These are phyloP conservation scores for Girardinus metallicus DNA, from an alignment of 2,797 vertebrate genomes.

Conservation along the genomic window DNA sequence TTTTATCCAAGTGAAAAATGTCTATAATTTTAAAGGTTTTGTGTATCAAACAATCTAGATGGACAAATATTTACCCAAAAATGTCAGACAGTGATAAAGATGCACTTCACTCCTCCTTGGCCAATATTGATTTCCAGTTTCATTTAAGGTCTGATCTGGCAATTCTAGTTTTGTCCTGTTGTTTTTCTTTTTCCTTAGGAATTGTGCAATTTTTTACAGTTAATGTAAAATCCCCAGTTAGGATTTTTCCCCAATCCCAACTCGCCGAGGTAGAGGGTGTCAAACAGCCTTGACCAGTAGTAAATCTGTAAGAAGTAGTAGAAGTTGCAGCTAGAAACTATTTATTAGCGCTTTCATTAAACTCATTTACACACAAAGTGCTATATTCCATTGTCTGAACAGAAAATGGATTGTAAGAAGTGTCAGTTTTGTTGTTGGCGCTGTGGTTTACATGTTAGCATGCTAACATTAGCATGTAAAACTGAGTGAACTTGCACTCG, in stretches of 20 bases:
- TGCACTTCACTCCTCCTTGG: not conserved
- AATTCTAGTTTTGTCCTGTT: not conserved
- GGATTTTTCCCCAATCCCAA: not conserved
- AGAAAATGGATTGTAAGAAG: no score
- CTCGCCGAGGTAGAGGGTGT: not conserved
- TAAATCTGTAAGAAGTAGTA: not conserved
- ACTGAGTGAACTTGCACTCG: no score
- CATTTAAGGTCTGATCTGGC: not conserved
- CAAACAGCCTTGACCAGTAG: not conserved
- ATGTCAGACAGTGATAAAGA: not conserved
- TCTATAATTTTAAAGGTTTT: not conserved
- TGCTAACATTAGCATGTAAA: not conserved
- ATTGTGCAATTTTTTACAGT: not conserved
- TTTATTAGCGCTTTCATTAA: no score
- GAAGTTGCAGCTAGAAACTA: not conserved
- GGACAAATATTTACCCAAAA: not conserved
- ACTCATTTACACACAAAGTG: no score
- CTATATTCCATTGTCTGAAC: no score
- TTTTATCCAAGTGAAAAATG: not conserved
- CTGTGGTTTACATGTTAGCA: not conserved
- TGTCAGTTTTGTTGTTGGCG: not conserved
- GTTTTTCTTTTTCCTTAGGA: not conserved
- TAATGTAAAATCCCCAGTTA: no score
- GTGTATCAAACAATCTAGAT: not conserved
- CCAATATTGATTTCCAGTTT: not conserved